Base-by-base conservation (phyloP, 2,797 vertebrate species). In the Gambusia yucatana region DNA sequence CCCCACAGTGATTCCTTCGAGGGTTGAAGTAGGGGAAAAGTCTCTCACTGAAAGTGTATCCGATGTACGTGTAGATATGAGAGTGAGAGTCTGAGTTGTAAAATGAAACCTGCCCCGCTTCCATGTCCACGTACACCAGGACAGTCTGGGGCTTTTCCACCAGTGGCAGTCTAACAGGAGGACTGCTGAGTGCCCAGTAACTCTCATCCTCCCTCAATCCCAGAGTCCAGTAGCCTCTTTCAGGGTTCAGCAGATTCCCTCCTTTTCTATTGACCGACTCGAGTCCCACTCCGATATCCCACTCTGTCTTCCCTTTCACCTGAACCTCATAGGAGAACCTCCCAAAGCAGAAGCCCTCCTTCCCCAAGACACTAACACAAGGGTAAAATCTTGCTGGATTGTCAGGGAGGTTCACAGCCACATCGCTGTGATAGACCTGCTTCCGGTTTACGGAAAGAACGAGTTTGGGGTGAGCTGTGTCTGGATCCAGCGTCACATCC, bases 321-420 rank as follows among this genome's bases (percentile, higher is more conserved):
- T 91, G 86, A 13, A 96, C 95, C 74, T 95, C 94, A 33, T 81
- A 96, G 86, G 95, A 96, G 74, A 95, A 90, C 75, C 91, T 90
- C 0, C 95, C 93, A 0, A 82, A 91, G 36, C 88, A 87, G 84
- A 95, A 95, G 8, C 91, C 84, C 55, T 95, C 89, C 73, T 87
- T 93, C 6, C 91, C 94, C 86, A 95, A 77, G 46, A 95, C 86
- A 2, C 94, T 93, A 46, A 94, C 71, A 1, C 94, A 90, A 0
- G 92, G 93, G 86, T 93, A 94, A 77, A 95, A 96, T 52, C 94
- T 92, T 79, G 89, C 69, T 0, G 92, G 88, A 78, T 89, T 89
- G 82, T 94, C 89, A 0, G 89, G 89, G 1, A 91, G 75, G 10
- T 41, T 63, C 10, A 86, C 80, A 0, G 84, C 89, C 20, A 79